These are phyloP conservation scores for Drosophila quadrilineata DNA, from an alignment of 1,140 invertebrate species.

Conservation along the genomic window DNA sequence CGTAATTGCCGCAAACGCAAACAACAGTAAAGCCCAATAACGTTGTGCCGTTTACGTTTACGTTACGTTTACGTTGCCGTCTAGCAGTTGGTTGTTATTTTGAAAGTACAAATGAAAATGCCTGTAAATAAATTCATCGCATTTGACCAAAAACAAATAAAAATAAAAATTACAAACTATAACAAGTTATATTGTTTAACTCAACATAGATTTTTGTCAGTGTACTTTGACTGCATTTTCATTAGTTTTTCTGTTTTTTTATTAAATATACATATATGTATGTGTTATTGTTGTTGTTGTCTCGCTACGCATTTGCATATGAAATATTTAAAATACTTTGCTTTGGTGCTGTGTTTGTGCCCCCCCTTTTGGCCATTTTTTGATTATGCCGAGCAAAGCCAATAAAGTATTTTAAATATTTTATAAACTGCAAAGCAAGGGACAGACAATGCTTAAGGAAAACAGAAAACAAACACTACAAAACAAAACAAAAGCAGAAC, in stretches of 20 bases:
- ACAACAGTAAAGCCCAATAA: too few species aligned
- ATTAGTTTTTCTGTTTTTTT: background rate
- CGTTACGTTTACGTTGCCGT: constrained; percentile 68
- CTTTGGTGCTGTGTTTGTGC: constrained; percentile 51
- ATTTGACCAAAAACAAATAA: constrained; percentile 63
- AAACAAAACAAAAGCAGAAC: constrained; percentile 36
- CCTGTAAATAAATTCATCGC: constrained; percentile 79
- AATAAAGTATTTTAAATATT: constrained; percentile 77
- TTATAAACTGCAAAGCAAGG: constrained; percentile 72
- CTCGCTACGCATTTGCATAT: constrained; percentile 69
- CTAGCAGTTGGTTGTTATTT: constrained; percentile 77
- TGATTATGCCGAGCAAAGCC: constrained; percentile 60
- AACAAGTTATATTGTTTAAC: too few species aligned
- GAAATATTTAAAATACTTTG: constrained; percentile 74
- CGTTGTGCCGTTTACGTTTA: constrained; percentile 66
- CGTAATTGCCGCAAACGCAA: constrained; percentile 53
- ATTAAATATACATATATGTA: constrained; percentile 2
- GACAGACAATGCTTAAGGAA: background rate
- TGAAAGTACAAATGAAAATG: constrained; percentile 81
- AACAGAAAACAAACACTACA: constrained; percentile 27
- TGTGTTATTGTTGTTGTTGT: constrained; percentile 17
- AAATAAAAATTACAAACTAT: constrained; percentile 1
- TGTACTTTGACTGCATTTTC: too few species aligned
- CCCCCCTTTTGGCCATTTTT: constrained; percentile 8
- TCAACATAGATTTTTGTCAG: too few species aligned